Evolutionary conservation across 2,797 vertebrate genomes (phyloP).

Genomic region (Alosa sapidissima): DNA sequence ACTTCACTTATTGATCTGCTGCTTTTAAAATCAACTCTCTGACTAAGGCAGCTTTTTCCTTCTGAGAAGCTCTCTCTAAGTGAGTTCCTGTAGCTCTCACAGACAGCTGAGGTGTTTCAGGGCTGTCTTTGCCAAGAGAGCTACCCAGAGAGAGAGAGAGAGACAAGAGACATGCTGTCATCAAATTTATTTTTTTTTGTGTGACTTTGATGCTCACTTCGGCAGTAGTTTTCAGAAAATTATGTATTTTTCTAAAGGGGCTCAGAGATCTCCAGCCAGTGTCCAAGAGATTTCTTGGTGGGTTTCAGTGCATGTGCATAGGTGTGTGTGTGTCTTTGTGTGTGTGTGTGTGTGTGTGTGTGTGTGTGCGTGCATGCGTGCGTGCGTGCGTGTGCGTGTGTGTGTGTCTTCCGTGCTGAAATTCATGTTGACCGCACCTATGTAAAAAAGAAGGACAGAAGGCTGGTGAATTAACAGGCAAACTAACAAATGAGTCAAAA

Average conservation of each 20-base stretch:
- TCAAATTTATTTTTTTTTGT: not conserved
- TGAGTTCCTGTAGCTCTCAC: not conserved
- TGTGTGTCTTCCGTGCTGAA: too few relatives aligned
- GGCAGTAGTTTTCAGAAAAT: not conserved
- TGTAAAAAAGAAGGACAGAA: not conserved
- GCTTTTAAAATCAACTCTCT: constrained; percentile 36
- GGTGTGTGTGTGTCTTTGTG: not conserved
- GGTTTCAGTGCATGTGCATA: not conserved
- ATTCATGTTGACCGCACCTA: too few relatives aligned
- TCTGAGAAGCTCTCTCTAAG: not conserved
- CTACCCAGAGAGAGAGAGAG: not conserved
- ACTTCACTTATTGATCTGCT: constrained; percentile 38
- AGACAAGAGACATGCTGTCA: not conserved
- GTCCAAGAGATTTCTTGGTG: not conserved
- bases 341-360: not conserved
- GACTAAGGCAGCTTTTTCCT: not conserved
- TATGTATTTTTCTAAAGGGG: not conserved
- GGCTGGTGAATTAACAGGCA: not conserved
- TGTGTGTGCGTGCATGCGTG: not conserved
- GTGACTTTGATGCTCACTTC: not conserved
- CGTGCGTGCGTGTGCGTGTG: too few relatives aligned
- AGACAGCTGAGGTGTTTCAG: too few relatives aligned
- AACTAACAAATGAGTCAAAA: not conserved
- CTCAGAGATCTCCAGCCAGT: not conserved
- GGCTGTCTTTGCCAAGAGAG: not conserved